Evolutionary conservation across 2,113 vertebrate species (phyloP).

Genomic region (Abramis brama): DNA sequence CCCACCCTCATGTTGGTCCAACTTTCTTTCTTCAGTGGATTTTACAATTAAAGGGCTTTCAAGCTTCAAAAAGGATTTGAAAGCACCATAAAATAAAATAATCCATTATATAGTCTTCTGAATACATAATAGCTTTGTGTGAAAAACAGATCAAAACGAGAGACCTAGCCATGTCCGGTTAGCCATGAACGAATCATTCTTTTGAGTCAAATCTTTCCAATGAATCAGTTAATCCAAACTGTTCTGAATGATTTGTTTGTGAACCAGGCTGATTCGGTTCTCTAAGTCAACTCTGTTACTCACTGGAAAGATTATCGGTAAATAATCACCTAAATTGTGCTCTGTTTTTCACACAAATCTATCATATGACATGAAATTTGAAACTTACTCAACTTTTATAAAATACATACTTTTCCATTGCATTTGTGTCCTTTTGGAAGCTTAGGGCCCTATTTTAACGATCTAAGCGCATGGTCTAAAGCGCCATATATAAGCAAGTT

Average conservation of each 20-base stretch:
- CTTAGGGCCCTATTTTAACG: background rate
- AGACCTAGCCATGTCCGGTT: background rate
- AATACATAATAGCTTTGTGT: background rate
- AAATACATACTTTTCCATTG: background rate
- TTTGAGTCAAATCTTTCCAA: background rate
- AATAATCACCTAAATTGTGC: background rate
- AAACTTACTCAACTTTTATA: background rate
- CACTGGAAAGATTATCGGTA: too few species aligned
- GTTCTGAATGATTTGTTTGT: background rate
- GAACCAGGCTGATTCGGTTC: too few species aligned
- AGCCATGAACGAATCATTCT: background rate
- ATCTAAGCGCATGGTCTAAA: too few species aligned
- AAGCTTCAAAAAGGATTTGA: background rate
- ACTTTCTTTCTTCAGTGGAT: background rate
- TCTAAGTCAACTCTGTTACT: background rate
- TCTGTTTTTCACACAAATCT: background rate
- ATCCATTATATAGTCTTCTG: background rate
- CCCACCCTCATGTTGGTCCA: background rate
- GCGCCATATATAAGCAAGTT: too few species aligned
- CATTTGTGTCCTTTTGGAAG: background rate
- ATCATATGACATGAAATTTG: background rate
- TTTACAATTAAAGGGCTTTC: background rate
- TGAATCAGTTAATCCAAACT: background rate
- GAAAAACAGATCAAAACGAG: background rate
- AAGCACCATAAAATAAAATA: background rate